Conservation (phyloP, 2,113 vertebrate species). For the Etia nguti region DNA sequence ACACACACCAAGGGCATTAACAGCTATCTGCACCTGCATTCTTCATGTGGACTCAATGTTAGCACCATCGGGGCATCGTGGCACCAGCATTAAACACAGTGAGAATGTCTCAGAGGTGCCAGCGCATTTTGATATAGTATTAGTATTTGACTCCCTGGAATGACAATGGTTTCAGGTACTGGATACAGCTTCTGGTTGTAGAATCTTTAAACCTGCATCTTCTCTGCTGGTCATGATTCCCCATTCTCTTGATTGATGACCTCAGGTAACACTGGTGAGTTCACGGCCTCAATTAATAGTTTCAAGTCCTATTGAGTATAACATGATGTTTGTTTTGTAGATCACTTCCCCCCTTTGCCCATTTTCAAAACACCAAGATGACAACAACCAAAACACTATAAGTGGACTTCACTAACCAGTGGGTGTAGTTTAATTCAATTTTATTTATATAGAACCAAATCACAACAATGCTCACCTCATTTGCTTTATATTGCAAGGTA, state of each 20-base stretch:
- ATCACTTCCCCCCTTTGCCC: background rate
- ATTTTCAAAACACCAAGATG: background rate
- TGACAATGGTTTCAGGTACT: background rate
- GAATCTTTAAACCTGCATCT: background rate
- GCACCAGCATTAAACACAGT: background rate
- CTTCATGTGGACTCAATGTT: background rate
- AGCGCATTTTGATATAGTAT: fast-evolving
- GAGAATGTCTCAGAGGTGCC: background rate
- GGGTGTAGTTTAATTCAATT: fast-evolving
- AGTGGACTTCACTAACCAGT: background rate
- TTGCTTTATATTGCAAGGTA: background rate
- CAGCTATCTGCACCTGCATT: no score
- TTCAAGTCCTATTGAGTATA: background rate
- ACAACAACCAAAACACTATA: background rate
- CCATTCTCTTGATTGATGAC: background rate
- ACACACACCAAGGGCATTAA: fast-evolving
- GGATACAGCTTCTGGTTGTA: background rate
- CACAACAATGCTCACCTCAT: background rate
- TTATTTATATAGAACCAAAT: background rate
- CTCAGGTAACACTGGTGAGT: background rate
- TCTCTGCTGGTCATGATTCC: background rate
- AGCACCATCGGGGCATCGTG: background rate
- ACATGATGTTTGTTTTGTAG: background rate
- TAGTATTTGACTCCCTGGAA: background rate
- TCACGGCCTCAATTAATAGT: background rate